Conservation (phyloP, 2,797 vertebrate genomes). For the Orestias chungarensis region DNA sequence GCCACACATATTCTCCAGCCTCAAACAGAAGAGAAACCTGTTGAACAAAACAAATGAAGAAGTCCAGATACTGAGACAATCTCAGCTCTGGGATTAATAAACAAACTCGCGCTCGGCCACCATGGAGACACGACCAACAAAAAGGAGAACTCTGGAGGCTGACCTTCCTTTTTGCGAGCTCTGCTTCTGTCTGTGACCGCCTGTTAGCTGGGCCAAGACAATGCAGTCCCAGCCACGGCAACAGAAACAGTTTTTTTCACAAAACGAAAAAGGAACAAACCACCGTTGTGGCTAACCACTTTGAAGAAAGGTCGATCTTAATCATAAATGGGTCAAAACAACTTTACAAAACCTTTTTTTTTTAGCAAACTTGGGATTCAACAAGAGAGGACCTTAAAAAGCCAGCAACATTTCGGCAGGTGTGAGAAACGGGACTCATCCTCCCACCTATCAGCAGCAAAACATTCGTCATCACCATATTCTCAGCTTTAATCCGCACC, state of each 20-base stretch:
- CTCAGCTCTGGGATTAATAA: constrained; percentile 94
- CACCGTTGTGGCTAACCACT: too few relatives aligned
- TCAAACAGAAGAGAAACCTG: constrained; percentile 23
- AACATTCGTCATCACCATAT: constrained; percentile 30
- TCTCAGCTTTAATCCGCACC: constrained; percentile 49
- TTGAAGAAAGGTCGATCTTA: too few relatives aligned
- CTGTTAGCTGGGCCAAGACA: constrained; percentile 85
- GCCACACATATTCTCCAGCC: constrained; percentile 29
- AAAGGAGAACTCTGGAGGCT: constrained; percentile 84
- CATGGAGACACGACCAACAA: constrained; percentile 87
- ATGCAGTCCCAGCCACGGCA: constrained; percentile 84
- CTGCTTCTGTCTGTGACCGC: constrained; percentile 81
- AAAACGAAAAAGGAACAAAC: constrained; percentile 78
- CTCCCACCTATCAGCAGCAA: constrained; percentile 44
- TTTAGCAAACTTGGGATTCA: constrained; percentile 21
- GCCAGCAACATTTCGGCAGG: constrained; percentile 32
- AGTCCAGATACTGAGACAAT: constrained; percentile 80
- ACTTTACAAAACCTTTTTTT: constrained; percentile 30
- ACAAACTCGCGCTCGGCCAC: constrained; percentile 85
- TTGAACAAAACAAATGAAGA: constrained; percentile 43
- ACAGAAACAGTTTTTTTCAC: constrained; percentile 81
- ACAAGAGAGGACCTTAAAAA: constrained; percentile 16
- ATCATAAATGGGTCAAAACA: constrained; percentile 11
- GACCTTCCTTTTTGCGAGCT: constrained; percentile 84
- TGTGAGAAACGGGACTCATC: constrained; percentile 41